These are phyloP conservation scores for Cyclopterus lumpus DNA, from an alignment of 2,797 vertebrate genomes.

Conservation along the genomic window DNA sequence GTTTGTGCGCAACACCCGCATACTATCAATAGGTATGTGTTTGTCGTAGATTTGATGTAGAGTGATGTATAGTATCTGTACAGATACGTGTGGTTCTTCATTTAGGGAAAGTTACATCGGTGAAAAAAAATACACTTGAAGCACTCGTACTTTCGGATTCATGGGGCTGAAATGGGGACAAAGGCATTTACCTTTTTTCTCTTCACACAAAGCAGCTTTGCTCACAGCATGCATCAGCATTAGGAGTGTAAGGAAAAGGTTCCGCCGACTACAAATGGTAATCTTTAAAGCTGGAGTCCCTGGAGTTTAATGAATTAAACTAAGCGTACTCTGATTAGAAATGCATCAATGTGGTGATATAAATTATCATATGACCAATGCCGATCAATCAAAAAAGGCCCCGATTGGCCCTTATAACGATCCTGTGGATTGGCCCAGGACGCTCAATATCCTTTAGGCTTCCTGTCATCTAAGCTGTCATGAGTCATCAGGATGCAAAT, in stretches of 20 bases:
- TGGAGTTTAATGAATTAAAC: not conserved
- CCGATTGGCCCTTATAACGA: not conserved
- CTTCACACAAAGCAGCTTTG: not conserved
- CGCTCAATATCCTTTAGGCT: slow-evolving; percentile 13
- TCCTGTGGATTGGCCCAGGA: not conserved
- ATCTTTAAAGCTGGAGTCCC: slow-evolving; percentile 2
- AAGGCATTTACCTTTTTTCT: not conserved
- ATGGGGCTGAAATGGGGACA: not conserved
- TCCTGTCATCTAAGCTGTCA: slow-evolving; percentile 9
- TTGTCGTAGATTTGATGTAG: too few species aligned
- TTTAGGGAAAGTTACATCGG: too few species aligned
- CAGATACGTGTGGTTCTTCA: not conserved
- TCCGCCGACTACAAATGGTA: not conserved
- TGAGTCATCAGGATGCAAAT: slow-evolving; percentile 26
- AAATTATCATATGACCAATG: not conserved
- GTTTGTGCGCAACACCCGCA: not conserved
- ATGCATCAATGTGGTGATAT: not conserved
- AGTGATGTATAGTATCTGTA: too few species aligned
- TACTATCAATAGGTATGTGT: too few species aligned
- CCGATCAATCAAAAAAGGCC: slow-evolving; percentile 14
- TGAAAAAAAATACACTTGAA: not conserved
- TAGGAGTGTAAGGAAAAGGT: not conserved
- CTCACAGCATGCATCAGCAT: slow-evolving; percentile 9
- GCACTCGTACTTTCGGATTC: not conserved
- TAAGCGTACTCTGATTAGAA: not conserved